These are phyloP conservation scores for Macheiramphus alcinus DNA, from an alignment of 2,113 vertebrate genomes.

Conservation along the genomic window DNA sequence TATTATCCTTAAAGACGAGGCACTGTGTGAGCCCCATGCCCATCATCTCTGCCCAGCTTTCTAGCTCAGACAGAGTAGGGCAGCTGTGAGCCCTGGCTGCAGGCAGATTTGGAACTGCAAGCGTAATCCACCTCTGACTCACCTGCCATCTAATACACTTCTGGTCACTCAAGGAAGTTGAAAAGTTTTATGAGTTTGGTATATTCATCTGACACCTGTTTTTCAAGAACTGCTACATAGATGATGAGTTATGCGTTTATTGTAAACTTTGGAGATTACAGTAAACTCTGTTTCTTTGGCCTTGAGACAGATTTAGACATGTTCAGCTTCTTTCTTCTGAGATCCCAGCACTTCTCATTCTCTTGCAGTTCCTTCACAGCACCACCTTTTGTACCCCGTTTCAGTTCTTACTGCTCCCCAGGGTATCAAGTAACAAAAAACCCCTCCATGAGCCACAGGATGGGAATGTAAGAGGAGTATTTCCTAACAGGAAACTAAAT, in stretches of 20 bases:
- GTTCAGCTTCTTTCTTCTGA: neutral
- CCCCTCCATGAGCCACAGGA: neutral
- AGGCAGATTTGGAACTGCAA: neutral
- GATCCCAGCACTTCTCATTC: neutral
- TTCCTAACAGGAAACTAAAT: neutral
- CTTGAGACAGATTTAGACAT: neutral
- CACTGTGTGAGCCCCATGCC: accelerated
- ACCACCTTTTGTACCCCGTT: neutral
- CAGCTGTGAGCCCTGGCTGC: neutral
- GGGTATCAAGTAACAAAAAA: neutral
- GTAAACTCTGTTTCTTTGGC: neutral
- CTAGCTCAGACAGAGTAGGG: neutral
- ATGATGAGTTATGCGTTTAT: neutral
- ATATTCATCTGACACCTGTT: neutral
- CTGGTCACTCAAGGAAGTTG: neutral
- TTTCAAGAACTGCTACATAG: neutral
- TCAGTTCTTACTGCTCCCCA: neutral
- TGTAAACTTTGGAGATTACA: neutral
- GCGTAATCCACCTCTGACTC: accelerated
- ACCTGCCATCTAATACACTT: neutral
- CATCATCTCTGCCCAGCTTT: neutral
- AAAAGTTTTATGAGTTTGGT: neutral
- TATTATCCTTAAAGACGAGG: neutral
- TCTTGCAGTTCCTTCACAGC: neutral
- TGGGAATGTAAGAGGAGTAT: neutral